Percentiles rank a stretch among this genome's conserved stretches.
phyloP scores from a whole-genome alignment of 2,797 vertebrate genomes.

The Xiphophorus birchmanni region DNA sequence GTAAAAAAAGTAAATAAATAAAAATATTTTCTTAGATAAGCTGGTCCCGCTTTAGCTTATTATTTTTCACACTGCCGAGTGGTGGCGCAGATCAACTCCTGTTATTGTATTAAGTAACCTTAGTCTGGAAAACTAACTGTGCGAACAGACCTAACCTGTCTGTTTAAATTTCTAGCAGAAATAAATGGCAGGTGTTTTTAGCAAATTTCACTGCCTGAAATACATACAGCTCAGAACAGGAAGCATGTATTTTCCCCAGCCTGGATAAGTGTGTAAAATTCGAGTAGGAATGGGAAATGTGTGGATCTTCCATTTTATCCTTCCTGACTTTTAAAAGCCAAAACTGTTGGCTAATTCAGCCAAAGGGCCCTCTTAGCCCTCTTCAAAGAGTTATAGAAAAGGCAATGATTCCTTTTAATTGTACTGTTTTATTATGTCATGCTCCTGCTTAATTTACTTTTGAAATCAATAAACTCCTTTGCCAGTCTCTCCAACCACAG shows the following conservation, averaged over 20 bases:
- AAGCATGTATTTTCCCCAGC: neutral
- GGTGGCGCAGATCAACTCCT: too few relatives aligned
- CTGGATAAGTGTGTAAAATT: neutral
- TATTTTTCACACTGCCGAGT: neutral
- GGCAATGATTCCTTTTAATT: too few relatives aligned
- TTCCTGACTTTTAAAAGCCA: neutral
- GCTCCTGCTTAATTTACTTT: neutral
- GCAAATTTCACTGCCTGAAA: neutral
- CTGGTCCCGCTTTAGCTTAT: neutral
- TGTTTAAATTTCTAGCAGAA: neutral
- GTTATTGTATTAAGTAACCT: neutral
- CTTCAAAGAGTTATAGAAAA: too few relatives aligned
- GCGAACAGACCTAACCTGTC: neutral
- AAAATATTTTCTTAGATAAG: neutral
- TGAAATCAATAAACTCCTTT: too few relatives aligned
- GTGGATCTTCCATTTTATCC: neutral
- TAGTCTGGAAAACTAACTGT: neutral
- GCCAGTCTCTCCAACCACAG: neutral
- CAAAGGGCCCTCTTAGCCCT: too few relatives aligned
- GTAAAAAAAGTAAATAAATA: neutral
- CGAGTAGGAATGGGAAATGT: neutral
- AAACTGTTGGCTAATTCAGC: neutral
- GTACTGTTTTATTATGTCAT: neutral
- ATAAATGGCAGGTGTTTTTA: neutral
- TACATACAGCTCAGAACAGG: neutral